Percentiles rank a stretch among this genome's conserved stretches.
phyloP scores from a whole-genome alignment of 2,797 vertebrate species.

The Chanos chanos region DNA sequence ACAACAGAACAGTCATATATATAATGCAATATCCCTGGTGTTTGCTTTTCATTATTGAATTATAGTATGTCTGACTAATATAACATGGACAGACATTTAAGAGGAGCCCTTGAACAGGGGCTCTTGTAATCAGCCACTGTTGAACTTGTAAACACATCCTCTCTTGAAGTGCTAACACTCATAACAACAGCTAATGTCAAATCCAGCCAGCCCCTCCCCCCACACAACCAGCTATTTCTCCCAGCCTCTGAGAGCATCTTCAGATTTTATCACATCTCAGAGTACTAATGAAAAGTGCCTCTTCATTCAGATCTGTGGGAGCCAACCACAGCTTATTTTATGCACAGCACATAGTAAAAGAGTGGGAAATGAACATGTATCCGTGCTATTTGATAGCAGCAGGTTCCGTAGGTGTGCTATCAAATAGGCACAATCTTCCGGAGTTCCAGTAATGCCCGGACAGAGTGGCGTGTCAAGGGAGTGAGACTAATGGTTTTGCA shows the following conservation, averaged over 20 bases:
- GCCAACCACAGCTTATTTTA: too few species aligned
- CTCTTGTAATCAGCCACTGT: slow-evolving; percentile 45
- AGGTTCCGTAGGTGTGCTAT: slow-evolving; percentile 37
- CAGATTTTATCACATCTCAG: too few species aligned
- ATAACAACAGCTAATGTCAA: not conserved
- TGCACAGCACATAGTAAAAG: not conserved
- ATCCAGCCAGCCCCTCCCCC: too few species aligned
- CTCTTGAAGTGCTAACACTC: slow-evolving; percentile 44
- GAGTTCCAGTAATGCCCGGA: slow-evolving; percentile 30
- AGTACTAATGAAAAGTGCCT: too few species aligned
- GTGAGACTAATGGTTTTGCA: slow-evolving; percentile 57
- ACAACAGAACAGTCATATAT: too few species aligned
- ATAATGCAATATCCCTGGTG: too few species aligned
- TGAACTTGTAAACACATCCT: slow-evolving; percentile 56
- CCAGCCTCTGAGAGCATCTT: not conserved
- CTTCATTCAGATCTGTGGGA: too few species aligned
- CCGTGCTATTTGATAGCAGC: slow-evolving; percentile 43
- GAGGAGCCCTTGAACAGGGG: slow-evolving; percentile 36
- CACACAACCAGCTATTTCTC: too few species aligned
- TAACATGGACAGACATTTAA: slow-evolving; percentile 32
- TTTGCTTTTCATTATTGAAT: too few species aligned
- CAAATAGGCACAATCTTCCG: slow-evolving; percentile 20
- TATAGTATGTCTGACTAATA: too few species aligned
- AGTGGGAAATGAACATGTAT: not conserved
- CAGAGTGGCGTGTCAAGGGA: slow-evolving; percentile 32